Base-by-base conservation (phyloP, 2,888 invertebrate genomes). In the Labia minor region DNA sequence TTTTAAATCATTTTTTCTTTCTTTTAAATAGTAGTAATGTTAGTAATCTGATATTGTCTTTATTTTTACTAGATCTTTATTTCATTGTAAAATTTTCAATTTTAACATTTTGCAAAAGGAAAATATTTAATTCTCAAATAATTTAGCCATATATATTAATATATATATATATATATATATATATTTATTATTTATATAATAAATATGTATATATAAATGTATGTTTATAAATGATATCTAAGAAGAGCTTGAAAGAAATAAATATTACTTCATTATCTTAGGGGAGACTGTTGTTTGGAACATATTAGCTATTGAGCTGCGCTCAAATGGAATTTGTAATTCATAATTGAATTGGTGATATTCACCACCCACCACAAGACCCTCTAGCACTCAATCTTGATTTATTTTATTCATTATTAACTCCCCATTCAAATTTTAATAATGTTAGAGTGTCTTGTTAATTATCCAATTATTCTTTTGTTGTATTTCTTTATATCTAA, bases 321-420 rank as follows among this genome's bases (percentile, higher is more conserved):
- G 49, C 49, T 49, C 49, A 49, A 49, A 14, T 49, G 49, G 49
- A 49, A 33, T 49, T 49, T 49, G 49, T 49, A 49, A 49, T 49
- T 49, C 14, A 49, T 8, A 8, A 49, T 3, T 10, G 16, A 49
- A 49, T 49, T 49, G 49, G 49, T 49, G 49, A 49, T 49, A 49
- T 49, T 49, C 49, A 49, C 49, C 49, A 49, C 8, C 3, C 6
- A 8, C 11, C 2, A 49, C 49, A 49, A 49, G 49, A 49, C 49
- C 49, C 49, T 16, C 49, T 49, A 49, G 16, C 49, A 33, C 33
- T n/a, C n/a, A 26, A 26, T 26, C 8, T 26, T 49, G 49, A 49
- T 49, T 26, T n/a, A n/a, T n/a, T 49, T 49, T 49, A 49, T 49
- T 3, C 26, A 26, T 26, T 49, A 49, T 16, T n/a, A 49, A 49